Evolutionary conservation across 2,113 vertebrate genomes (phyloP), one percentile per base, ranked within the genome.

Genomic region (Platysternon megacephalum): DNA sequence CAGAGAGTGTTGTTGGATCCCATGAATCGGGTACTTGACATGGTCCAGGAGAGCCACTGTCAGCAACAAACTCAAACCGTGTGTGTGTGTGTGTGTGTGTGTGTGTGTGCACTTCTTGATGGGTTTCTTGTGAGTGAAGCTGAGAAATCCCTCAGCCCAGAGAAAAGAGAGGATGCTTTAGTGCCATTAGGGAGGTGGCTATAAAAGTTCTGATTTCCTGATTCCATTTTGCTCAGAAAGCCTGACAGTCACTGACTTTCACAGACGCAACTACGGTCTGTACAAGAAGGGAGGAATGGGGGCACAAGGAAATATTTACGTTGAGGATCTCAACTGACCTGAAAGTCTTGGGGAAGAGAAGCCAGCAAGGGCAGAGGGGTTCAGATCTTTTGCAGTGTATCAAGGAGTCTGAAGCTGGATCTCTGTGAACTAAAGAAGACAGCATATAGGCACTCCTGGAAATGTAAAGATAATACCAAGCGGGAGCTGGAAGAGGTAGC

Each of bases 91-190:
- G n/a, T n/a, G n/a, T n/a, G n/a, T n/a, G n/a, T n/a, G n/a, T n/a
- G 49, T 14, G 49, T 14, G 49, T 2, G 53, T 22, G 8, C 21
- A 22, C 53, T 24, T 22, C 53, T 55, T 3, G 8, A 65, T 65
- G 32, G 58, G 58, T 65, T 65, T 65, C 29, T 53, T 90, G 61
- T 12, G 35, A 26, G 2, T 1, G 0, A 0, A 91, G 48, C 80
- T 80, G 65, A 46, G 53, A 84, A 79, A 92, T 48, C 91, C 39
- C 79, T 90, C 78, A 84, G 78, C 21, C 17, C 46, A 29, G 85
- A 46, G 52, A 29, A 29, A 55, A 39, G 39, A 93, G 91, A 72
- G 0, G 2, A 35, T 61, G 35, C 42, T 87, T 91, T 82, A 85
- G n/a, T 84, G 53, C 32, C 52, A 6, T 0, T 2, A 81, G 9